Percentiles rank a stretch among this genome's conserved stretches.
Evolutionary conservation across 2,797 vertebrate genomes (phyloP).

Genomic region (Pseudochirops corinnae): DNA sequence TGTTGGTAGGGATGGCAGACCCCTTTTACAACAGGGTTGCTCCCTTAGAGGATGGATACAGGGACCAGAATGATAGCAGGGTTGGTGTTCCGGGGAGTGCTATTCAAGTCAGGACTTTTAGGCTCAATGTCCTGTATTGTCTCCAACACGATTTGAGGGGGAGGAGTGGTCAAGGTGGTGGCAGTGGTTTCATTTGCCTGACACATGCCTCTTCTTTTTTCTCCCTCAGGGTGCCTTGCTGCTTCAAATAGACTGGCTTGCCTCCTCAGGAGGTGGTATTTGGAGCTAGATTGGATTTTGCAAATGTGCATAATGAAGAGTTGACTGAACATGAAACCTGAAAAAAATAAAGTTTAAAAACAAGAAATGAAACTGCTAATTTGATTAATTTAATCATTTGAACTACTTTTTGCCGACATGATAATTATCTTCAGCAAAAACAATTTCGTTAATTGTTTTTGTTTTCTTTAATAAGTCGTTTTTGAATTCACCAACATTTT

Average conservation of each 20-base stretch:
- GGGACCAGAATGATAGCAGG: background rate
- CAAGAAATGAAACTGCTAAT: slow-evolving; percentile 48
- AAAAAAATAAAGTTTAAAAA: slow-evolving; percentile 55
- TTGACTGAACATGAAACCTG: background rate
- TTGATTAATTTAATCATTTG: slow-evolving; percentile 61
- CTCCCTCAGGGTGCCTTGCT: background rate
- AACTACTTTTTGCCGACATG: slow-evolving; percentile 54
- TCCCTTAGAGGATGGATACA: background rate
- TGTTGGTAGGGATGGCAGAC: background rate
- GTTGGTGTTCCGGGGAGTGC: background rate
- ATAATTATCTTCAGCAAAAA: slow-evolving; percentile 61
- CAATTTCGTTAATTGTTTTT: slow-evolving; percentile 67
- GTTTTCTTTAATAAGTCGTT: slow-evolving; percentile 65
- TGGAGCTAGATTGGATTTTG: background rate
- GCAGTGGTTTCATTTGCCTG: slow-evolving; percentile 26
- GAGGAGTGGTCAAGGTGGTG: background rate
- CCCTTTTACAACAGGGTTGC: background rate
- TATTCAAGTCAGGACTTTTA: background rate
- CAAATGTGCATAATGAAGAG: slow-evolving; percentile 18
- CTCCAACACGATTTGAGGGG: background rate
- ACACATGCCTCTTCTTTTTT: background rate
- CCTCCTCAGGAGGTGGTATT: background rate
- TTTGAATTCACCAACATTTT: slow-evolving; percentile 52
- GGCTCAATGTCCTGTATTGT: background rate
- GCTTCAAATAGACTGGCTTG: background rate